phyloP scores from a whole-genome alignment of 2,888 invertebrate species.

The Trisateles emortualis region DNA sequence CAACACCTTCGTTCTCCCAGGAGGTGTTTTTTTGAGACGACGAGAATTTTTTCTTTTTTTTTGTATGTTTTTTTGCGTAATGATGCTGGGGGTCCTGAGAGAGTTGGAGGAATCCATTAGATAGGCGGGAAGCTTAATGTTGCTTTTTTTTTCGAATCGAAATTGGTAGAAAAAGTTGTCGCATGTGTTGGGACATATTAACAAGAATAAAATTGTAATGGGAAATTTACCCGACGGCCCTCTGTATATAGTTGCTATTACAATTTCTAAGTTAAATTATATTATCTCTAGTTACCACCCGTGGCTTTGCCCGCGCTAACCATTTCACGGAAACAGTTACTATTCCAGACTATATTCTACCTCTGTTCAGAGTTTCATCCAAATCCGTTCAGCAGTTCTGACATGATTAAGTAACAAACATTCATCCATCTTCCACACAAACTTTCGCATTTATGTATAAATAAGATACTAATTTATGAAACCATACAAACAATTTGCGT shows the following conservation, averaged over 20 bases:
- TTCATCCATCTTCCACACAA: too few species aligned
- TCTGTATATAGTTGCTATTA: too few species aligned
- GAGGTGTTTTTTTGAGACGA: constrained; percentile 76
- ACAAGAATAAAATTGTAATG: constrained; percentile 71
- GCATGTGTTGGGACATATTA: constrained; percentile 75
- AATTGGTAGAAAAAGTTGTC: constrained; percentile 69
- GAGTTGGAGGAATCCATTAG: constrained; percentile 86
- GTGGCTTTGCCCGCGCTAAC: too few species aligned
- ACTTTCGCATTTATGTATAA: too few species aligned
- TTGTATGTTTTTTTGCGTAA: constrained; percentile 74
- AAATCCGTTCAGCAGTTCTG: too few species aligned
- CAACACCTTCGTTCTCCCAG: constrained; percentile 83
- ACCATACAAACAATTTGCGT: constrained; percentile 22
- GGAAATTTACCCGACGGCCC: constrained; percentile 52
- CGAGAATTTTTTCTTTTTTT: constrained; percentile 66
- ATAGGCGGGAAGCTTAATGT: constrained; percentile 84
- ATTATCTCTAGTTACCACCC: too few species aligned
- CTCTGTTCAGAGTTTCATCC: too few species aligned
- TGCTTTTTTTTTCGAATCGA: constrained; percentile 71
- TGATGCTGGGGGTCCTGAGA: constrained; percentile 83
- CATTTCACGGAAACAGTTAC: too few species aligned
- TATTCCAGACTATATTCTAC: too few species aligned
- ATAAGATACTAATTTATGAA: not conserved
- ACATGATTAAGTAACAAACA: too few species aligned
- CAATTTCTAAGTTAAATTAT: too few species aligned